Base-by-base conservation (phyloP, 2,888 invertebrate genomes). In the Nycteola revayana region DNA sequence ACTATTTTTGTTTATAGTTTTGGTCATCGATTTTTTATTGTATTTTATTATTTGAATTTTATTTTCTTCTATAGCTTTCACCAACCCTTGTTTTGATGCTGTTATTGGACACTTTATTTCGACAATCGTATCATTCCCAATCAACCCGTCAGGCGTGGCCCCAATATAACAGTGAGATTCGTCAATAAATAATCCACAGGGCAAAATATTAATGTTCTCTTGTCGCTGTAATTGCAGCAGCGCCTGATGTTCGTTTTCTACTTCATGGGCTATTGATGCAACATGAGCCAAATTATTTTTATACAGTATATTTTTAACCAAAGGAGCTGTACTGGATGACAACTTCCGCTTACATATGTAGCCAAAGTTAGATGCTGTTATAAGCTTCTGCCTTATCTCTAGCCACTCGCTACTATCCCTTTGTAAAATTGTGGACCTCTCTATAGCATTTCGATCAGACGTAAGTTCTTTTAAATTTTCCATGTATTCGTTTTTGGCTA, bases 321-420 rank as follows among this genome's bases (percentile, higher is more conserved):
- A 27, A 3, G 36, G 23, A 23, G 42, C 36, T 10, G 33, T 33
- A 11, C 2, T 39, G 9, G 7, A n/a, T 9, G 9, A n/a, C 3
- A 10, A 8, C 10, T 42, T 31, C 24, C 48, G 32, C 20, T 48
- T 48, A 11, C 38, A 44, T 9, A 53, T 32, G 7, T 5, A 6
- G 3, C 48, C 47, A 34, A 56, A 50, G 10, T 51, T 49, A 4
- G 50, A 53, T 0, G 52, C 47, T 0, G 56, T 53, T 2, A 58
- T 24, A 4, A 49, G 9, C 0, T 44, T 32, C 36, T 39, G 38
- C 18, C 59, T 9, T 2, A 52, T 27, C 9, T 55, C 46, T 3
- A 59, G 4, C 59, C 60, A 58, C 4, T 26, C 22, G 7, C 36
- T 33, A 8, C 45, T 37, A n/a, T 54, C 47, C n/a, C 48, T 28